Evolutionary conservation across 2,888 invertebrate genomes (phyloP), one percentile per base, ranked within the genome.

Genomic region (Villa cingulata): DNA sequence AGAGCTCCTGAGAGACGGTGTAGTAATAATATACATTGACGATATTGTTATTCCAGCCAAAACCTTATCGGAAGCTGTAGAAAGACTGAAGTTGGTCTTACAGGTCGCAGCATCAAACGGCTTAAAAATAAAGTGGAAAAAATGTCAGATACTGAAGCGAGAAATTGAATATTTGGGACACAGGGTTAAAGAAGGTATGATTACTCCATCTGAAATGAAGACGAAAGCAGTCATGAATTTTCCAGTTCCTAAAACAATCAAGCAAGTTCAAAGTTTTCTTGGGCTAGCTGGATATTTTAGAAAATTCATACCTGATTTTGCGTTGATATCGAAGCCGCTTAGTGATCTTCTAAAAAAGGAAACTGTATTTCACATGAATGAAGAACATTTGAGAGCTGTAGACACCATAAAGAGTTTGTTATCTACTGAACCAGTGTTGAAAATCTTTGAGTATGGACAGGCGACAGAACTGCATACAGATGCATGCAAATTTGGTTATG

Each of bases 391-490:
- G 48, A 27, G 27, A 27, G 27, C 27, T 27, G 4, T 27, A 6
- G 27, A 27, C 5, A 27, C 27, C 10, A 10, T 6, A 27, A 27
- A n/a, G n/a, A n/a, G n/a, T n/a, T 37, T 55, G 29, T 18, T 36
- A 3, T 37, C 40, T 18, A 18, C n/a, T n/a, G n/a, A 52, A 41
- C 57, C 54, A 32, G 50, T 62, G 14, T 48, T 64, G 16, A 53
- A 55, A 6, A 42, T 64, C 4, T 65, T 41, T 51, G 46, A 49
- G 10, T 57, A 57, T 7, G 27, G 41, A 20, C 19, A 38, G 34
- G 48, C 48, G 17, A 61, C 58, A 14, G 57, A 61, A 49, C 45
- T 61, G 41, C 60, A 60, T 50, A 56, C 54, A 18, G 60, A 62
- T 49, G 61, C 59, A 3, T 56, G 57, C 48, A 18, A 50, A 3